Base-by-base conservation (phyloP, 2,113 vertebrate genomes). In the Leptobrachium leishanense region DNA sequence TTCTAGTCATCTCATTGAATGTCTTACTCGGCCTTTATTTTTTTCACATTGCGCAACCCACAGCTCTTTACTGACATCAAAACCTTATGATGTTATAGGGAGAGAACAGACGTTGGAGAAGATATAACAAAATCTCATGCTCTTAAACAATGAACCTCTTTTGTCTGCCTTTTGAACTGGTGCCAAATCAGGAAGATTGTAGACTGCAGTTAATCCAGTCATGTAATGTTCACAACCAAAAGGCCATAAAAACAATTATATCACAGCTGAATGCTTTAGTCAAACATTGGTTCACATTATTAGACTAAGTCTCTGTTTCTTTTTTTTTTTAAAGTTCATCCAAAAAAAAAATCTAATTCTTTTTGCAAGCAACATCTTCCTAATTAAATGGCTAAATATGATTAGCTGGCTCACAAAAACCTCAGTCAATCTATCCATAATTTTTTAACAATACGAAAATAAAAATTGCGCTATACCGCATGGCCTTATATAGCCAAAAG, bases 161-260 rank as follows among this genome's bases (percentile, higher is more conserved):
- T 20, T 64, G 62, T 64, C 62, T 64, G 62, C n/a, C 3, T 64
- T 64, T 64, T 64, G 62, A 64, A 1, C n/a, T 5, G 39, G 62
- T 39, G 62, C 62, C 62, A 64, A 64, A 64, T 64, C 62, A 31
- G 9, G 39, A 13, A 2, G 62, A 31, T 39, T 39, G 20, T 31
- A 6, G 6, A 3, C 62, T 64, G 62, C 20, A 64, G 62, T 13
- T 64, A 64, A 64, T 64, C 20, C 62, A 39, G n/a, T 64, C 62
- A 64, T 64, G 62, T 39, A 64, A 64, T 64, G 62, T 31, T 64
- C 62, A 64, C 62, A 31, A 64, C 62, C 62, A 64, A 64, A 64
- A 64, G 62, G 62, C n/a, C 62, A 64, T 64, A 10, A 64, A 64
- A 64, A 64, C 62, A 64, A 64, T 6, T 13, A 64, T 64, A 64